Evolutionary conservation across 1,140 invertebrate species (phyloP), one percentile per base, ranked within the genome.

Genomic region (Hyphantria cunea): DNA sequence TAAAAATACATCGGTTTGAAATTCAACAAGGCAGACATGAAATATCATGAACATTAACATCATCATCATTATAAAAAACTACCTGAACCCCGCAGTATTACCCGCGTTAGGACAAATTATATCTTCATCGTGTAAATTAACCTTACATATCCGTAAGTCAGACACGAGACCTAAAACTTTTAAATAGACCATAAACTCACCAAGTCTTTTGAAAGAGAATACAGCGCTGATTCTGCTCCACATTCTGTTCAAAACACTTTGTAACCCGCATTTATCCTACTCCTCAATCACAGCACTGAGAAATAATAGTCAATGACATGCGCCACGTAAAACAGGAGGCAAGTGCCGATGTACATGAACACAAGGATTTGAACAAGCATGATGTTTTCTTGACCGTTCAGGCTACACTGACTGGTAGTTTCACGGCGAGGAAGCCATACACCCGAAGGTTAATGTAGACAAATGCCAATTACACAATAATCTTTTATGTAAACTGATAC

Each of bases 341-440:
- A 91, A 10, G 89, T 89, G 42, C 80, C 85, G 39, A 90, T 88
- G 75, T 91, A 91, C 78, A 91, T 88, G 76, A 91, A 89, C 49
- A 91, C 89, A 0, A 91, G 78, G 13, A 91, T 90, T 59, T 91
- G 90, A 25, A 91, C 84, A 69, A 91, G 74, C 90, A 91, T 91
- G 78, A 67, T 84, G 74, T 13, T 61, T 33, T 9, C 54, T 56
- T 62, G 32, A 53, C 51, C 49, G 48, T 59, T 34, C 51, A 42
- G 41, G 48, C 42, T 63, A 59, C 58, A 74, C 73, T 75, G 70
- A 9, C 0, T 7, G 10, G 42, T 12, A 3, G 17, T 25, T 1
- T 44, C 41, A 44, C 11, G 14, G 1, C 33, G 13, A 34, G 17
- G 56, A 60, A 60, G 56, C 47, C 56, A 34, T 44, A 51, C n/a